Conservation (phyloP, 2,888 invertebrate species). For the Tachystola acroxantha region DNA sequence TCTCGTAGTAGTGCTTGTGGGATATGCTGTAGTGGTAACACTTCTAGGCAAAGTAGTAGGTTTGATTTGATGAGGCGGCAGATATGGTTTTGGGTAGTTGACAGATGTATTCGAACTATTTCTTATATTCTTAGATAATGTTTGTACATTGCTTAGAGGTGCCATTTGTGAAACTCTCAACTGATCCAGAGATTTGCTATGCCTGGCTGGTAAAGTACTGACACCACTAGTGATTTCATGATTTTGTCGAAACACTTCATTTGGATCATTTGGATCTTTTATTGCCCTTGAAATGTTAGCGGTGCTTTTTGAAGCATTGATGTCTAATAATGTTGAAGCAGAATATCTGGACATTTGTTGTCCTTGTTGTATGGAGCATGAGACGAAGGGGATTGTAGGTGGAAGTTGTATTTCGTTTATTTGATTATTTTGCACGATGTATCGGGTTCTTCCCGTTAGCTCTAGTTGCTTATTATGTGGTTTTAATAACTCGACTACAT, state of each 20-base stretch:
- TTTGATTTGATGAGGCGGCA: slow-evolving; percentile 58
- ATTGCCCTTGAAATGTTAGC: slow-evolving; percentile 40
- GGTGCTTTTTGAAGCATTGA: slow-evolving; percentile 48
- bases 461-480: slow-evolving; percentile 66
- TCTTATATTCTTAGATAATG: slow-evolving; percentile 48
- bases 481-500: slow-evolving; percentile 55
- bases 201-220: slow-evolving; percentile 82
- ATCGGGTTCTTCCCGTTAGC: slow-evolving; percentile 68
- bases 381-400: slow-evolving; percentile 58
- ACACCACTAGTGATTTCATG: slow-evolving; percentile 67
- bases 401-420: slow-evolving; percentile 73
- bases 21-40: slow-evolving; percentile 65
- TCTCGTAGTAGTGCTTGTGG: slow-evolving; percentile 62
- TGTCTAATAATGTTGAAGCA: slow-evolving; percentile 76
- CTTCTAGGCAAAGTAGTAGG: slow-evolving; percentile 72
- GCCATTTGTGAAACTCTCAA: slow-evolving; percentile 78
- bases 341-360: slow-evolving; percentile 78
- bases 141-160: slow-evolving; percentile 47
- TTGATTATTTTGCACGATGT: slow-evolving; percentile 74
- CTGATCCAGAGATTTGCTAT: slow-evolving; percentile 90
- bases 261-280: slow-evolving; percentile 47
- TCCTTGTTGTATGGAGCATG: slow-evolving; percentile 65
- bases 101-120: slow-evolving; percentile 63
- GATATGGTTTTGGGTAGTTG: slow-evolving; percentile 67
- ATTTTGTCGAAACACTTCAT: slow-evolving; percentile 53